Base-by-base conservation (phyloP, 2,888 invertebrate species). In the Eupithecia exiguata region DNA sequence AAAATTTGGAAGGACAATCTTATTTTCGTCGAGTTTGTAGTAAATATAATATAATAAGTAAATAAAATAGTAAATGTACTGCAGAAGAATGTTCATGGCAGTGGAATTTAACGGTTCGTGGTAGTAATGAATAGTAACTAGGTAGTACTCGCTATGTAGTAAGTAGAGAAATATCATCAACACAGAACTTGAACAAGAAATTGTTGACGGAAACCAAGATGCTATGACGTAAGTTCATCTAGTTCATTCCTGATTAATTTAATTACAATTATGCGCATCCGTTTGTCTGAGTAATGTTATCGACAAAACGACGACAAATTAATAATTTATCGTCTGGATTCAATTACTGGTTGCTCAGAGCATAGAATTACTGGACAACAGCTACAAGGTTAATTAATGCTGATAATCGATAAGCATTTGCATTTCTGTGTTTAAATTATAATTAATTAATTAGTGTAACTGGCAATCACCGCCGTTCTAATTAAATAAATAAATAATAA, bases 281-380 rank as follows among this genome's bases (percentile, higher is more conserved):
- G 46, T 71, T 73, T 69, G 76, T 71, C 49, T 76, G 67, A 73
- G 68, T 72, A 74, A 68, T 72, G 68, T 68, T 76, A 74, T 74
- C 70, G 62, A 70, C 49, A 68, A 65, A 69, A 71, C 35, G 58
- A 68, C 72, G 40, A 74, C 75, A 72, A 78, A 74, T 72, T 63
- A 71, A 67, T 72, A 61, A 74, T 71, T 76, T 73, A 77, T 75
- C 75, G 66, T 69, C 63, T 70, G 49, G 43, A 77, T 78, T 78
- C 70, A 75, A 79, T 78, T 76, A 77, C 46, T 30, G 49, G 58
- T 58, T 46, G 62, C 49, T 53, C 40, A 61, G 12, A 36, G 16
- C 46, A 72, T 40, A 72, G 65, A 69, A 35, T 35, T 63, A 38
- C 16, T 61, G 43, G 9, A 69, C 30, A 62, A 43, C 35, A 62